Evolutionary conservation across 2,797 vertebrate species (phyloP).

Genomic region (Myotis vivesi): DNA sequence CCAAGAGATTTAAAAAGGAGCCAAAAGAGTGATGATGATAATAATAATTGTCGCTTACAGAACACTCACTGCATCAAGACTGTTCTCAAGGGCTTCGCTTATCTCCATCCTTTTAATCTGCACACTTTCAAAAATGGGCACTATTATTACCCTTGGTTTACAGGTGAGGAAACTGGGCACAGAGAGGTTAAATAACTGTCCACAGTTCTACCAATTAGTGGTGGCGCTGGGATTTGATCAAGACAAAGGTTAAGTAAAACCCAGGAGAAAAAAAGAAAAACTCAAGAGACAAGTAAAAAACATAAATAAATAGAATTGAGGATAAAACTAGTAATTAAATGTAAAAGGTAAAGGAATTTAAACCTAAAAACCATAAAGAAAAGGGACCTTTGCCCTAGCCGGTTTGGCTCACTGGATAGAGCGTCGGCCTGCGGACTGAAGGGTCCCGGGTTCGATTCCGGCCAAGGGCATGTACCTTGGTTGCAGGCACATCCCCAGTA

Average conservation of each 20-base stretch:
- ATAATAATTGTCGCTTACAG: fast-evolving
- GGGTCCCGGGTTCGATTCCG: too few relatives aligned
- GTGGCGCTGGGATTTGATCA: background rate
- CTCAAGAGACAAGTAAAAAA: background rate
- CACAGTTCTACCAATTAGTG: background rate
- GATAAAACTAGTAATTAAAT: background rate
- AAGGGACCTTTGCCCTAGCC: background rate
- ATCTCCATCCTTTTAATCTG: background rate
- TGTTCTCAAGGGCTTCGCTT: background rate
- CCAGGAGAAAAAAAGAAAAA: background rate
- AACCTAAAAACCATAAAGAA: background rate
- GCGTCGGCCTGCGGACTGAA: too few relatives aligned
- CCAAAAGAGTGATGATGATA: background rate
- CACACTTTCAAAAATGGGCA: background rate
- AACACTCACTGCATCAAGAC: fast-evolving
- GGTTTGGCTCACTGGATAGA: too few relatives aligned
- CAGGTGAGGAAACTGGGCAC: background rate
- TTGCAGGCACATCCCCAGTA: too few relatives aligned
- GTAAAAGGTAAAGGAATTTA: background rate
- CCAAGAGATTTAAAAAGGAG: background rate
- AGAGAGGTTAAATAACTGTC: background rate
- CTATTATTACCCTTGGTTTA: fast-evolving
- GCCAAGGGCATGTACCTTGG: too few relatives aligned
- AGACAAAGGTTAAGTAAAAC: background rate
- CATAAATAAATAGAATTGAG: background rate